These are phyloP conservation scores for Malurus leucopterus DNA, from an alignment of 2,797 vertebrate genomes.

Conservation along the genomic window DNA sequence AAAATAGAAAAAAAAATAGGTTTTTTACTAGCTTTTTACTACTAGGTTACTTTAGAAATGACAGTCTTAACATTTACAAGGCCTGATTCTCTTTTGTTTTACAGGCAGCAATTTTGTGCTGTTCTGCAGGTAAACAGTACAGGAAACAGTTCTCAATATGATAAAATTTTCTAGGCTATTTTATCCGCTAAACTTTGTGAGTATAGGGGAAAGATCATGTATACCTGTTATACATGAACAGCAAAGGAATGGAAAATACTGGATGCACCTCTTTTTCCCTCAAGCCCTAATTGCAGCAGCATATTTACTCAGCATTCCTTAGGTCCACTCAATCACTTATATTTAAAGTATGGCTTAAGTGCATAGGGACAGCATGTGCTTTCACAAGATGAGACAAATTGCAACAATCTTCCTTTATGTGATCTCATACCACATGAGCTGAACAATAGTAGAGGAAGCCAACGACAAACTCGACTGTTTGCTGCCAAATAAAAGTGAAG, in stretches of 20 bases:
- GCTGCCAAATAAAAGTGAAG: constrained; percentile 72
- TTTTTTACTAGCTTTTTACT: background rate
- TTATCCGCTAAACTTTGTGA: background rate
- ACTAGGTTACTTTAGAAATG: background rate
- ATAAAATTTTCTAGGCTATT: constrained; percentile 7
- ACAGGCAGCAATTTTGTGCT: background rate
- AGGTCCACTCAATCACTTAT: constrained; percentile 46
- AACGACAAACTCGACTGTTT: constrained; percentile 69
- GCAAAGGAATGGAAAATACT: constrained; percentile 7
- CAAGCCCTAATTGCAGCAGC: constrained; percentile 43
- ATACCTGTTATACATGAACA: background rate
- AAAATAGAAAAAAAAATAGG: constrained; percentile 8
- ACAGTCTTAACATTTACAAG: background rate
- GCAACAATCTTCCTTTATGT: constrained; percentile 77
- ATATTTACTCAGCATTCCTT: constrained; percentile 56
- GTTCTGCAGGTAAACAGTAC: background rate
- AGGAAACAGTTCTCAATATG: background rate
- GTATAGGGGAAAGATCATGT: background rate
- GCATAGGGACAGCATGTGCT: constrained; percentile 60
- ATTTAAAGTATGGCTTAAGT: constrained; percentile 59
- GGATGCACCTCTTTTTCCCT: background rate
- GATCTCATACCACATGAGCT: constrained; percentile 70
- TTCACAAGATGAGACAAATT: constrained; percentile 77
- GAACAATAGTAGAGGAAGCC: constrained; percentile 63
- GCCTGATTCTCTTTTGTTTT: background rate